phyloP scores from a whole-genome alignment of 2,113 vertebrate species.

The Datnioides undecimradiatus region DNA sequence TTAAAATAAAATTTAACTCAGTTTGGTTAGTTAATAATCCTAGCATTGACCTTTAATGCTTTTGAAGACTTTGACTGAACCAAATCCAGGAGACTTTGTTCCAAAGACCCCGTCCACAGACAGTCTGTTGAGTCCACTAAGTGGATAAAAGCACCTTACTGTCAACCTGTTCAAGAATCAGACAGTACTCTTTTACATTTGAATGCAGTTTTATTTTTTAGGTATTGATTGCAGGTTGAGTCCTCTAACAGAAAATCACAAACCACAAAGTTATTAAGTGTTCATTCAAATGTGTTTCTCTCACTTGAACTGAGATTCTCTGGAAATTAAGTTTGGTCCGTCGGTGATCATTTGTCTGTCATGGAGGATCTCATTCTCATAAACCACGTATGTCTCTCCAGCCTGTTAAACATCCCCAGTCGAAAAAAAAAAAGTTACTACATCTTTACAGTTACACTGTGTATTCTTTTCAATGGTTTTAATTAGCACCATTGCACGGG shows the following conservation, averaged over 20 bases:
- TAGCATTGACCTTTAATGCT: conserved; percentile 31
- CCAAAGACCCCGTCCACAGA: conserved; percentile 40
- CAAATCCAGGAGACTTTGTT: conserved; percentile 50
- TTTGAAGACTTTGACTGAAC: conserved; percentile 55
- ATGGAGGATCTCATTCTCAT: conserved; percentile 76
- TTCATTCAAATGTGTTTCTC: neutral
- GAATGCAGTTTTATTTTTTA: neutral
- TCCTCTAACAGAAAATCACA: neutral
- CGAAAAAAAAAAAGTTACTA: neutral
- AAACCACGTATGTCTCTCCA: conserved; percentile 58
- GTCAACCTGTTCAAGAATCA: conserved; percentile 62
- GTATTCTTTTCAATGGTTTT: neutral
- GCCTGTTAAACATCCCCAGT: conserved; percentile 41
- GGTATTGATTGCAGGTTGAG: neutral
- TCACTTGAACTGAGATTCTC: conserved; percentile 76
- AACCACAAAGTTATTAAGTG: too few species aligned
- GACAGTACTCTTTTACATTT: neutral
- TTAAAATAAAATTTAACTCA: neutral
- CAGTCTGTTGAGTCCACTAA: conserved; percentile 51
- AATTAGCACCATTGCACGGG: conserved; percentile 62
- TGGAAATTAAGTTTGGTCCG: conserved; percentile 58
- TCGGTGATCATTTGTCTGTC: conserved; percentile 58
- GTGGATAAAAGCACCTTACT: conserved; percentile 73
- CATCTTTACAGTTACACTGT: neutral
- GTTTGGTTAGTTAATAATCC: neutral